These are phyloP conservation scores for Tyto alba DNA, from an alignment of 2,113 vertebrate genomes.

Conservation along the genomic window DNA sequence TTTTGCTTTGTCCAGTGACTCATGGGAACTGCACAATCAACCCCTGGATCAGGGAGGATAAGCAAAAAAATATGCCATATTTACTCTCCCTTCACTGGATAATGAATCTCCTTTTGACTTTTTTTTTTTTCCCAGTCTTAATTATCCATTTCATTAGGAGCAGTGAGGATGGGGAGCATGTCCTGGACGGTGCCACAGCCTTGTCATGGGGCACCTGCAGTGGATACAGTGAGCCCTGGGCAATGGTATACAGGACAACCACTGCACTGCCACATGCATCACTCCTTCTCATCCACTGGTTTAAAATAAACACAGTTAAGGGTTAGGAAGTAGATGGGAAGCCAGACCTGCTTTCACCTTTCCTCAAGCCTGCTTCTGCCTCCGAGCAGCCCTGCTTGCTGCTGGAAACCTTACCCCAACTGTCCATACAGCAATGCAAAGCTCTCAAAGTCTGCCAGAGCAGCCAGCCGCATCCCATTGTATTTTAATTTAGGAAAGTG, in stretches of 20 bases:
- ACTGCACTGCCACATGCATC: background rate
- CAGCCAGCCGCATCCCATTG: background rate
- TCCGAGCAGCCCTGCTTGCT: background rate
- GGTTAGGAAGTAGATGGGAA: background rate
- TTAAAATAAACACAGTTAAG: background rate
- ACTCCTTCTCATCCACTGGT: background rate
- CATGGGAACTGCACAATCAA: background rate
- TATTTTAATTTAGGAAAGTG: constrained; percentile 10
- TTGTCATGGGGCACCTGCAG: background rate
- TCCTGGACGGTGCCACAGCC: background rate
- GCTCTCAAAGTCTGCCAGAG: background rate
- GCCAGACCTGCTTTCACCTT: background rate
- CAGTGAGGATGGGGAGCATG: background rate
- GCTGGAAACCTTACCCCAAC: background rate
- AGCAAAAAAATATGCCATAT: background rate
- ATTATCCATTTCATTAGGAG: background rate
- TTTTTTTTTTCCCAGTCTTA: background rate
- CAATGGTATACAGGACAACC: rapidly evolving
- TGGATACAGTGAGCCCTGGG: background rate
- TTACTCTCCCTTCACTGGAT: background rate
- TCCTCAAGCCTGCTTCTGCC: background rate
- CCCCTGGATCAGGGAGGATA: background rate
- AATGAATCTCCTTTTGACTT: background rate
- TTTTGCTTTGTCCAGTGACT: background rate
- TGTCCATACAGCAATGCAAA: rapidly evolving